Conservation (phyloP, 1,140 invertebrate species). For the Drosophila nannoptera region DNA sequence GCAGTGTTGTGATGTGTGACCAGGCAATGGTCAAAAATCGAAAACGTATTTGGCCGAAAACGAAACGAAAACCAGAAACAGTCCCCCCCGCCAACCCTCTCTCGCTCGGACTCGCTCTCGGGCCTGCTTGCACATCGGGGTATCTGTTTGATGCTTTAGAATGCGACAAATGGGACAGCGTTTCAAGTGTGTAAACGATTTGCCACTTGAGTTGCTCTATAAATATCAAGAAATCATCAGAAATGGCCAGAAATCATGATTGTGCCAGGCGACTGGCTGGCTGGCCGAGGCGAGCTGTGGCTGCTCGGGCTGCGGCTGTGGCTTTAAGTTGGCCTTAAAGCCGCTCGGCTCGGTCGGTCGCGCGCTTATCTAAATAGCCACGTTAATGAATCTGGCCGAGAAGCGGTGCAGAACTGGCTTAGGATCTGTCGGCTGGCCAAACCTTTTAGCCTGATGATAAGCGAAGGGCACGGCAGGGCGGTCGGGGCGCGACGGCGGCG, state of each 20-base stretch:
- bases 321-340: constrained; percentile 39
- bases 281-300: neutral
- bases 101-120: constrained; percentile 1
- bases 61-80: constrained; percentile 49
- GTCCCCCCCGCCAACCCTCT: constrained; percentile 51
- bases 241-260: constrained; percentile 39
- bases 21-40: constrained; percentile 69
- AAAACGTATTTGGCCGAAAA: constrained; percentile 62
- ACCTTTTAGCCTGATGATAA: constrained; percentile 60
- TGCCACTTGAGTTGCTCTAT: constrained; percentile 77
- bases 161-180: constrained; percentile 68
- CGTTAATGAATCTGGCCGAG: constrained; percentile 75
- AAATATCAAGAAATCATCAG: constrained; percentile 74
- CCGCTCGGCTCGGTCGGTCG: constrained; percentile 27
- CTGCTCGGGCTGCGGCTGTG: constrained; percentile 23
- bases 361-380: constrained; percentile 75
- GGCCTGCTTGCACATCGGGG: constrained; percentile 13
- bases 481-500: neutral
- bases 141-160: constrained; percentile 49
- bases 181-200: constrained; percentile 78
- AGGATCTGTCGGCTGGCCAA: constrained; percentile 42
- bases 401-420: constrained; percentile 66
- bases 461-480: neutral
- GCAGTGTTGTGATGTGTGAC: constrained; percentile 48
- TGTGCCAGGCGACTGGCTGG: constrained; percentile 7